Conservation (phyloP, 2,888 invertebrate genomes). For the Philhelius pedissequus region DNA sequence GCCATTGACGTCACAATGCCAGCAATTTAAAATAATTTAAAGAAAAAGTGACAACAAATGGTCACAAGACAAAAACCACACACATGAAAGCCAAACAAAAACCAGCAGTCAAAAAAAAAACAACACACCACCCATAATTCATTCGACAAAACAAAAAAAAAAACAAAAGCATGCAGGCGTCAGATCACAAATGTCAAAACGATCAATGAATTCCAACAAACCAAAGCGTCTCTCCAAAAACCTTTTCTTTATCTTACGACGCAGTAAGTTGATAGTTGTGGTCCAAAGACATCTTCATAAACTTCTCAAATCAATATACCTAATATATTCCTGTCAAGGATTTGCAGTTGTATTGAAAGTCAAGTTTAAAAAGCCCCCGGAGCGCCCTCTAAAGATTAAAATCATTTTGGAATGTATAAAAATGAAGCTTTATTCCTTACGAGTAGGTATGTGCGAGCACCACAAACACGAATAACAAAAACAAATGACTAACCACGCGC, state of each 20-base stretch:
- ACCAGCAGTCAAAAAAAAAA: constrained; percentile 9
- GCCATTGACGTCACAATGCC: constrained; percentile 57
- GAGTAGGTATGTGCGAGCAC: too few species aligned
- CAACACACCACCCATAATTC: constrained; percentile 37
- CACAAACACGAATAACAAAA: constrained; percentile 29
- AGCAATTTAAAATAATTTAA: constrained; percentile 15
- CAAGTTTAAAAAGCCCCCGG: background rate
- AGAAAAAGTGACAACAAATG: constrained; percentile 10
- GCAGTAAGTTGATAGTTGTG: too few species aligned
- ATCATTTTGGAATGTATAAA: constrained; percentile 8
- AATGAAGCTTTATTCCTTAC: constrained; percentile 1
- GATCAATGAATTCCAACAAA: constrained; percentile 40
- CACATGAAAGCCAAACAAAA: background rate
- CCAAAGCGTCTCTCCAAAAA: background rate
- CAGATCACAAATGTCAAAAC: constrained; percentile 56
- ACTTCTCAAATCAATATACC: background rate
- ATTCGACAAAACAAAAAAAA: constrained; percentile 21
- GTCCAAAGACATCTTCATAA: constrained; percentile 6
- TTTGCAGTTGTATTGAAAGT: background rate
- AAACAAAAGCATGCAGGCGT: constrained; percentile 47
- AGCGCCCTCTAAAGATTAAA: background rate
- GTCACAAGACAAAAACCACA: background rate
- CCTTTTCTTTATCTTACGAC: background rate
- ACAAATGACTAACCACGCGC: constrained; percentile 67
- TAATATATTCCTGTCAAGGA: background rate